Conservation (phyloP, 2,797 vertebrate species). For the Karalla daura region DNA sequence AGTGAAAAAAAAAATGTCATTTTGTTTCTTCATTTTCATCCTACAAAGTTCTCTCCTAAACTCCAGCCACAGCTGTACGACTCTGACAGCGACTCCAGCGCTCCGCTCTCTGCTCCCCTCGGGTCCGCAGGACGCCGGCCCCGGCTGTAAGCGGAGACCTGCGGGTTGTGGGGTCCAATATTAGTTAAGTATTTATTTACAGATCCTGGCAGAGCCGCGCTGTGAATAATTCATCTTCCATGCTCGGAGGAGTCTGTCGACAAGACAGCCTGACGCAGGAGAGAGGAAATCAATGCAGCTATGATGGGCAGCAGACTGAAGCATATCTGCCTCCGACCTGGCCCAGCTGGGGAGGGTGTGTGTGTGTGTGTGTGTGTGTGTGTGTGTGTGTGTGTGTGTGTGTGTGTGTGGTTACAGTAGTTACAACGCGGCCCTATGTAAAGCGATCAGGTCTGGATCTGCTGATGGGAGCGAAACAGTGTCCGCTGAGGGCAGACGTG, state of each 20-base stretch:
- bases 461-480: constrained; percentile 76
- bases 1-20: no score
- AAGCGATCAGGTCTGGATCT: constrained; percentile 76
- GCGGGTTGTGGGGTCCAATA: constrained; percentile 71
- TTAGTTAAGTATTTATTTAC: constrained; percentile 85
- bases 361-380: constrained; percentile 26
- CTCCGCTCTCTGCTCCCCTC: constrained; percentile 11
- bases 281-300: constrained; percentile 79
- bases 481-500: constrained; percentile 60
- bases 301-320: constrained; percentile 77
- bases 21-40: no score
- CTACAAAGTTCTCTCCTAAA: no score
- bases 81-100: no score
- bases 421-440: constrained; percentile 74
- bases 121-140: constrained; percentile 2
- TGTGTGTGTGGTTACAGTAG: constrained; percentile 64
- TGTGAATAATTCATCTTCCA: constrained; percentile 80
- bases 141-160: constrained; percentile 57
- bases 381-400: constrained; percentile 34
- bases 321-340: constrained; percentile 65
- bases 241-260: constrained; percentile 75
- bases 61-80: no score
- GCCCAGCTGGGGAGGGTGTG: constrained; percentile 12
- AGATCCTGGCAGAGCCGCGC: constrained; percentile 67
- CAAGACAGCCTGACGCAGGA: constrained; percentile 74